Base-by-base conservation (phyloP, 2,113 vertebrate genomes). In the Thamnophis sirtalis region DNA sequence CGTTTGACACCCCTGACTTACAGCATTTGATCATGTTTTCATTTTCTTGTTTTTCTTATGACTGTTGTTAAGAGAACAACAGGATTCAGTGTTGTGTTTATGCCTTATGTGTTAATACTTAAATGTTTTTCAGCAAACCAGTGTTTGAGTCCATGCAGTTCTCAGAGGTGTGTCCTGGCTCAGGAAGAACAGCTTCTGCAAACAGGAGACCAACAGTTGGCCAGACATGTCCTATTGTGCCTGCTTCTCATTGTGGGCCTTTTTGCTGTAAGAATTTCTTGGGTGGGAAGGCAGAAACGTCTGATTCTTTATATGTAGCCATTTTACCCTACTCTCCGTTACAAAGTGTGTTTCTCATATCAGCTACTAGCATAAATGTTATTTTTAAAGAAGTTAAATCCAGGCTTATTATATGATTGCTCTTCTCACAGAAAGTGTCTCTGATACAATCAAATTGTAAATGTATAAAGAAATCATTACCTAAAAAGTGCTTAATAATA, bases 141-240 rank as follows among this genome's bases (percentile, higher is more conserved):
- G 87, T 99, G 98, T 96, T 97, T 97, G 89, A 98, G 92, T 63
- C 80, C 91, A 4, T 99, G 98, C 87, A 97, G 97, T 91, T 98
- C 98, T 55, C 96, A 97, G 38, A 98, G 97, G 89, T 99, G 99
- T 68, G 95, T 98, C 1, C 97, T 99, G 89, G 97, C 96, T 73
- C 97, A 98, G 95, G 98, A 98, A 90, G 98, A 99, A 38, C 98
- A 98, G 95, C 97, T 96, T 33, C 97, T 98, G 33, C 98, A 98
- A 95, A 97, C 93, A 0, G 93, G 96, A 92, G 98, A 99, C 92
- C 97, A 97, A 93, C 97, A 99, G 96, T 96, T 98, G 96, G 98
- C 98, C 86, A 98, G 98, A 94, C 99, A 99, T 1, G 97, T 98
- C 94, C 95, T 99, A 94, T 95, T 99, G 5, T 99, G 99, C 97